Conservation (phyloP, 2,888 invertebrate genomes). For the Drosophila neutralis region DNA sequence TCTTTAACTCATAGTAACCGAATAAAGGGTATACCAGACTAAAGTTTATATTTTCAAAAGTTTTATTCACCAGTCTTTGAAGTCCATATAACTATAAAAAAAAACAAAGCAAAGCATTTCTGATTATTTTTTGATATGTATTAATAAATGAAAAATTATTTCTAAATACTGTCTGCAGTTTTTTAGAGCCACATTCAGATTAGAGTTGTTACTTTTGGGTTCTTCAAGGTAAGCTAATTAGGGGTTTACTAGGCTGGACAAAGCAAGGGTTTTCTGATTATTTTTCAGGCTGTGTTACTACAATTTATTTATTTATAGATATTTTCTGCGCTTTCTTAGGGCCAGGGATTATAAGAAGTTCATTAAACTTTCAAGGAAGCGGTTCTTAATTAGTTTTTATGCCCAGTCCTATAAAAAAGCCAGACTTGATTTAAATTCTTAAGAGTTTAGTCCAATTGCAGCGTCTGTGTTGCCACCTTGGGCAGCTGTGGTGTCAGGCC, state of each 20-base stretch:
- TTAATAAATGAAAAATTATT: not conserved
- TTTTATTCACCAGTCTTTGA: too few relatives aligned
- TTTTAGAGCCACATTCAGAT: not conserved
- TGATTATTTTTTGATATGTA: not conserved
- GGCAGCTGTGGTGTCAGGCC: conserved; percentile 51
- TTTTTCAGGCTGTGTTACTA: not conserved
- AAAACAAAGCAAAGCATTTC: too few relatives aligned
- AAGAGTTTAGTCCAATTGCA: conserved; percentile 4
- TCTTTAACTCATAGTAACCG: not conserved
- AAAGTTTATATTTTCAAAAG: not conserved
- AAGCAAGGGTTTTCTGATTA: not conserved
- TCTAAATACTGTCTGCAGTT: not conserved
- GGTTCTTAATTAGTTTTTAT: not conserved
- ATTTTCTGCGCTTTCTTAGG: not conserved
- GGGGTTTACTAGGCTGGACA: not conserved
- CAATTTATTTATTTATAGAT: not conserved
- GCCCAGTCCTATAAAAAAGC: not conserved
- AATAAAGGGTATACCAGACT: not conserved
- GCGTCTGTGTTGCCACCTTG: conserved; percentile 45
- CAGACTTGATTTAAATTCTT: not conserved
- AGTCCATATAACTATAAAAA: too few relatives aligned
- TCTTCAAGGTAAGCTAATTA: not conserved
- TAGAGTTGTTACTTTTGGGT: not conserved
- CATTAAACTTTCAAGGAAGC: not conserved
- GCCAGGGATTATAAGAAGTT: not conserved